Base-by-base conservation (phyloP, 1,140 invertebrate genomes). In the Psilanteris sp. region DNA sequence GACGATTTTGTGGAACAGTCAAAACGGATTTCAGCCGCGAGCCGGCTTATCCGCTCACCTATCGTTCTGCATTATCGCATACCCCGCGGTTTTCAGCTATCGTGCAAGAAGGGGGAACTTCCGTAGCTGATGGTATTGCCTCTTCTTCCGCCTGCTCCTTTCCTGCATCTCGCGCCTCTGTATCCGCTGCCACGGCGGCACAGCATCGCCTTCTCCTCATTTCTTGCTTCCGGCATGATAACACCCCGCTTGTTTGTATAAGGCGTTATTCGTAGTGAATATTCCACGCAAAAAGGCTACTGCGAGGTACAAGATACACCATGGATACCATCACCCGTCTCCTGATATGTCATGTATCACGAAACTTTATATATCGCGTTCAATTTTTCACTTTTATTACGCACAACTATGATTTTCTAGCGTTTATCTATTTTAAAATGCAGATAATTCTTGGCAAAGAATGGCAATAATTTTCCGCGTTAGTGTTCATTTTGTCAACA, bases 51-150 rank as follows among this genome's bases (percentile, higher is more conserved):
- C 55, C 39, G 62, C 41, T 57, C 68, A 79, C 77, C 77, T 84
- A 85, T 85, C 85, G 79, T 54, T 77, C 36, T 46, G 73, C 72
- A 83, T 85, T 85, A 86, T 85, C 82, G 81, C 82, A 59, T 70
- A 79, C 67, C 80, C 79, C 73, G 83, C 79, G 85, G 79, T 85
- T 84, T 84, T 80, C 76, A 81, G 71, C 75, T 78, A 79, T 81
- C 76, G 70, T 62, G 26, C 16, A 22, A 61, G 41, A 59, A 76
- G 64, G 37, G 44, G 48, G 34, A 66, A 61, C 55, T 66, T 77
- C 54, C 48, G 54, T 44, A 48, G 48, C 62, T 71, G 73, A 77
- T 64, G 73, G 73, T 73, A 71, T 76, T 76, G 78, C 67, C 43
- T 70, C 24, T 71, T 68, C 44, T 78, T 77, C 70, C 46, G 55